A percentile compares a stretch with the other conserved stretches of the same genome.
These are phyloP conservation scores for Festucalex cinctus DNA, from an alignment of 2,113 vertebrate species.

Conservation along the genomic window DNA sequence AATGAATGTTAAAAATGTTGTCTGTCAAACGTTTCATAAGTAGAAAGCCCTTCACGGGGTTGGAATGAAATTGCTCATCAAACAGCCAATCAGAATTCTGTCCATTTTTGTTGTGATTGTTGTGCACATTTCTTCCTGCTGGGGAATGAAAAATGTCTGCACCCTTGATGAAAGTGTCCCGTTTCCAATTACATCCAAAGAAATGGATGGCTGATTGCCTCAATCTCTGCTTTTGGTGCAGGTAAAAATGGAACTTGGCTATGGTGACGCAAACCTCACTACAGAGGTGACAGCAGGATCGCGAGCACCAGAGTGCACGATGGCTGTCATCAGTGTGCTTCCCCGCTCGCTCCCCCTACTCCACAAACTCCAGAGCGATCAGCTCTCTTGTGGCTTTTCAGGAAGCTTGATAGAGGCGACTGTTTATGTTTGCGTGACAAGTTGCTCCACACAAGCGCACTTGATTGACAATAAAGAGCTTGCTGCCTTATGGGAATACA, in stretches of 20 bases:
- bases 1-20: not conserved
- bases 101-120: constrained; percentile 1
- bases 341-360: too few relatives aligned
- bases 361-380: not conserved
- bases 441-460: not conserved
- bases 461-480: not conserved
- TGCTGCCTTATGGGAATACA: not conserved
- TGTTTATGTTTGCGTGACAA: not conserved
- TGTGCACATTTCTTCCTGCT: not conserved
- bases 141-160: constrained; percentile 6
- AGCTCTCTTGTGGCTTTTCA: not conserved
- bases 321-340: constrained; percentile 37
- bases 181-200: constrained; percentile 1
- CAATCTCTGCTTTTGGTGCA: not conserved
- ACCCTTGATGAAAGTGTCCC: constrained; percentile 1
- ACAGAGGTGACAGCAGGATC: constrained; percentile 30
- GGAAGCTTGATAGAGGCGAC: not conserved
- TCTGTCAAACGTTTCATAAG: not conserved
- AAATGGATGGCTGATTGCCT: constrained; percentile 2
- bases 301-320: constrained; percentile 32
- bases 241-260: constrained; percentile 4
- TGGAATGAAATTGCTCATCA: not conserved
- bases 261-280: constrained; percentile 32
- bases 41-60: too few relatives aligned
- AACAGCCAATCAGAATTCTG: not conserved